phyloP scores from a whole-genome alignment of 1,140 invertebrate genomes.

The Caenorhabditis briggsae region DNA sequence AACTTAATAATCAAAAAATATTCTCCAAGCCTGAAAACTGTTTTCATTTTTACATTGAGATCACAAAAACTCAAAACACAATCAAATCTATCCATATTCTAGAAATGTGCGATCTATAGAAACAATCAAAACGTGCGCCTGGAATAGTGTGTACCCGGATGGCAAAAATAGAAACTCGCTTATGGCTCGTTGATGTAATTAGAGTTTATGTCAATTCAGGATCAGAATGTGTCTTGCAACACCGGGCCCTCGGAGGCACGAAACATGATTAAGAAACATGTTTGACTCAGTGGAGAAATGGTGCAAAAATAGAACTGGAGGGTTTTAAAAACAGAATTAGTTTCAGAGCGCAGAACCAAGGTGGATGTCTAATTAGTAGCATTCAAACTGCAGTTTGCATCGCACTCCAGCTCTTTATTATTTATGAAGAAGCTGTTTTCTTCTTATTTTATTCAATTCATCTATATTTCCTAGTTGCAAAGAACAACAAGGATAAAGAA shows the following conservation, averaged over 20 bases:
- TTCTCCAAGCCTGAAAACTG: too few relatives aligned
- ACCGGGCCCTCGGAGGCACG: background rate
- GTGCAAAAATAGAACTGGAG: background rate
- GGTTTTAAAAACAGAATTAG: background rate
- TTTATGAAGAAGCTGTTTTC: constrained; percentile 1
- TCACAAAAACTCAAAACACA: too few relatives aligned
- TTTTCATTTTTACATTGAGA: too few relatives aligned
- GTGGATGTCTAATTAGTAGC: constrained; percentile 16
- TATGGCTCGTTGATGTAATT: background rate
- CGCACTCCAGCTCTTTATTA: background rate
- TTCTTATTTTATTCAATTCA: background rate
- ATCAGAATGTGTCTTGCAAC: background rate
- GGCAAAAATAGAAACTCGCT: background rate
- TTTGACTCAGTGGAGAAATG: background rate
- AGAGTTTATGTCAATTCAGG: background rate
- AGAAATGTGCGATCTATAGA: too few relatives aligned
- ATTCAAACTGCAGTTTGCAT: constrained; percentile 1
- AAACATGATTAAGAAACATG: background rate
- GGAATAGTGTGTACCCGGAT: background rate
- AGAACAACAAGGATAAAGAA: too few relatives aligned
- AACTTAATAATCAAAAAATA: too few relatives aligned
- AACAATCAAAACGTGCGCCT: too few relatives aligned
- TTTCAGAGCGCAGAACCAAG: background rate
- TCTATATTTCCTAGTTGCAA: too few relatives aligned
- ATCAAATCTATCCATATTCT: too few relatives aligned